phyloP scores from a whole-genome alignment of 2,797 vertebrate species.

The Poecilia gillii region DNA sequence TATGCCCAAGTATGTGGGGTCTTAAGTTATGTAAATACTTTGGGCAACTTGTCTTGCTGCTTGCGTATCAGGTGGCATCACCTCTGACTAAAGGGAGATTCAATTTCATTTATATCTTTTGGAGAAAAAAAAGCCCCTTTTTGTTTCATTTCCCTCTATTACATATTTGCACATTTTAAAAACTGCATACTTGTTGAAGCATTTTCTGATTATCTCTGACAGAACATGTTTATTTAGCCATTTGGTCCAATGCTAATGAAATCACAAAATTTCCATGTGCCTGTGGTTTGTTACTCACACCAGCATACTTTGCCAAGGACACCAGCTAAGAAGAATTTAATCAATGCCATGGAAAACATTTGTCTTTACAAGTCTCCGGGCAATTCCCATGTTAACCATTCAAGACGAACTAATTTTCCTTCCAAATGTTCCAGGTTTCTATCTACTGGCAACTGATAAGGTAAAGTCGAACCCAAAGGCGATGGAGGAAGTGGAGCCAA shows the following conservation, averaged over 20 bases:
- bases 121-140: not conserved
- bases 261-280: constrained; percentile 52
- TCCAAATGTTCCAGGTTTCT: constrained; percentile 38
- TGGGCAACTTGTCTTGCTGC: not conserved
- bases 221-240: constrained; percentile 22
- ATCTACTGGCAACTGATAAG: constrained; percentile 32
- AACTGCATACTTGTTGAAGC: not conserved
- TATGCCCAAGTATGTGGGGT: too few species aligned
- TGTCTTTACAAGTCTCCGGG: constrained; percentile 48
- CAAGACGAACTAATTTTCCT: constrained; percentile 39
- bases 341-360: constrained; percentile 68
- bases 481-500: constrained; percentile 16
- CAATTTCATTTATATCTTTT: not conserved
- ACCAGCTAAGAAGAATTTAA: constrained; percentile 62
- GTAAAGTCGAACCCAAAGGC: constrained; percentile 39
- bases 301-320: constrained; percentile 62
- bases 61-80: not conserved
- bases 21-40: not conserved
- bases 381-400: constrained; percentile 55
- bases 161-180: not conserved
- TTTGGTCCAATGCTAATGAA: constrained; percentile 68
- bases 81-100: not conserved
- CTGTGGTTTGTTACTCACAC: constrained; percentile 56
- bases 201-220: not conserved
- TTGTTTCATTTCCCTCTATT: not conserved